Conservation (phyloP, 2,113 vertebrate genomes). For the Ammodytes marinus region DNA sequence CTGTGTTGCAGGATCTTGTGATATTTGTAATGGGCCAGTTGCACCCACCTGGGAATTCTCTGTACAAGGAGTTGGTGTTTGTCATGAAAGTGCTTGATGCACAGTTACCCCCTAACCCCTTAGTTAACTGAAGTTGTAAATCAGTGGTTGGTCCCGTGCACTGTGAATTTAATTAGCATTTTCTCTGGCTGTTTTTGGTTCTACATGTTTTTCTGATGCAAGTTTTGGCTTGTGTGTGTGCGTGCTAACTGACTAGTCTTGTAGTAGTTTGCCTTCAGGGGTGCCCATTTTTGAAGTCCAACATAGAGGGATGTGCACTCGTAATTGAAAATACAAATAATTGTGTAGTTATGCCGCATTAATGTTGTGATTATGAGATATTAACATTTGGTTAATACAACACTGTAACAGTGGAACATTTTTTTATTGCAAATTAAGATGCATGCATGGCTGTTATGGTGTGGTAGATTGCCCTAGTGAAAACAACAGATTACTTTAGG, state of each 20-base stretch:
- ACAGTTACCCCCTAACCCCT: background rate
- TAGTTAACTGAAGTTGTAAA: background rate
- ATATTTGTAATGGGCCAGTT: slow-evolving; percentile 72
- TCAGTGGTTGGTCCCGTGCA: background rate
- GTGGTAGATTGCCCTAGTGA: background rate
- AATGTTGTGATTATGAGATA: background rate
- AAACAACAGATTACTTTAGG: background rate
- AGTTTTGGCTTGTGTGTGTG: slow-evolving; percentile 41
- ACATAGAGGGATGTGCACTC: slow-evolving; percentile 1
- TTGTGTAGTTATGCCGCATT: background rate
- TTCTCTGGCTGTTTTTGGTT: background rate
- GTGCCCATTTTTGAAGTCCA: slow-evolving; percentile 2
- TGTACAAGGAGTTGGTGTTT: slow-evolving; percentile 39
- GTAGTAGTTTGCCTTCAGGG: slow-evolving; percentile 43
- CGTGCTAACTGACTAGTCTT: background rate
- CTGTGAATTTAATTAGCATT: background rate
- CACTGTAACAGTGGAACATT: background rate
- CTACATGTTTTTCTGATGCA: slow-evolving; percentile 19
- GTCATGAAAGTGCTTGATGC: slow-evolving; percentile 38
- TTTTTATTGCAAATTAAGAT: background rate
- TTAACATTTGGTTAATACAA: background rate
- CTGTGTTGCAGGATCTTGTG: slow-evolving; percentile 70
- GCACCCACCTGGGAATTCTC: slow-evolving; percentile 68
- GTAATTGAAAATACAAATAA: background rate
- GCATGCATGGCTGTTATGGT: background rate